Evolutionary conservation across 2,113 vertebrate species (phyloP), one percentile per base, ranked within the genome.

Genomic region (Proterorhinus semilunaris): DNA sequence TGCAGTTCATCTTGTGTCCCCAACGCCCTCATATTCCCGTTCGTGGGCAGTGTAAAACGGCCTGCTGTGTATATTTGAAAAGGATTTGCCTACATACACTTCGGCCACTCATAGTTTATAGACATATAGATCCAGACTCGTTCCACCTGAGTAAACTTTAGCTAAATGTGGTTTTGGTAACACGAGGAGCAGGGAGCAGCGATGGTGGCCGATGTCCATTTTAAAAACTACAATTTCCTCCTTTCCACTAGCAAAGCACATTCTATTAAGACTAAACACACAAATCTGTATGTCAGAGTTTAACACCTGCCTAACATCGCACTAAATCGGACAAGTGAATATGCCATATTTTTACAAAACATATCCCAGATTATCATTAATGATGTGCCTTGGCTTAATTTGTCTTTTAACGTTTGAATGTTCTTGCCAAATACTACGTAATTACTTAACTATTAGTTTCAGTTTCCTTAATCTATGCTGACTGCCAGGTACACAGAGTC

Each of bases 131-230:
- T 4, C 46, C 17, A 75, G 53, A 71, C 45, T 64, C 51, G 48
- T 65, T 59, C 69, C 82, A 80, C 74, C 78, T 84, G 77, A 66
- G 62, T 74, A 79, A 83, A 79, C 79, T 45, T 80, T 55, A 57
- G 3, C 70, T 76, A 75, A 81, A 80, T 70, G 46, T 69, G 70
- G 69, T 76, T 27, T 47, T 67, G 49, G 72, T 89, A 76, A 78
- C 69, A 65, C 16, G 45, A 62, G 62, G 69, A 78, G 50, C 51
- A 16, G 21, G 46, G 53, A 65, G 43, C 53, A 64, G 57, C 51
- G 36, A 82, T 61, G 65, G 55, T 73, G 64, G 70, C 55, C 58
- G 1, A 15, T 45, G 50, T 65, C 1, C 9, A 27, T 75, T 50
- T 62, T 12, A 59, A 36, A 59, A 59, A 51, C 48, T 44, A 17